Base-by-base conservation (phyloP, 2,797 vertebrate genomes). In the Numenius phaeopus region DNA sequence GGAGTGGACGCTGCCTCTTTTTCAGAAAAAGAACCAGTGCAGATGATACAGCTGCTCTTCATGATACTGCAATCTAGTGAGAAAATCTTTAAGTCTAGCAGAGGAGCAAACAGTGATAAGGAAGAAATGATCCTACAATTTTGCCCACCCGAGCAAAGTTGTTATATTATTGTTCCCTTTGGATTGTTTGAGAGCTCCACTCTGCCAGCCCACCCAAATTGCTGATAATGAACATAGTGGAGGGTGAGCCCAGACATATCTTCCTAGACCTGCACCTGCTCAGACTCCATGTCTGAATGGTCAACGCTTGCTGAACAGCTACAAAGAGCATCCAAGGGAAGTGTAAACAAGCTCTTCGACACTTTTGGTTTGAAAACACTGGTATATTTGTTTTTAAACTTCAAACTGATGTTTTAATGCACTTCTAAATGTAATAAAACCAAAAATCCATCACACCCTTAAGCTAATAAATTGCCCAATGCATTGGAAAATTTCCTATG, bases 111-210 rank as follows among this genome's bases (percentile, higher is more conserved):
- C 12, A 26, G 20, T 1, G 3, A 55, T 22, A 79, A 89, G n/a
- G 70, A 94, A 91, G 46, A 92, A 94, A 76, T 8, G 17, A 80
- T 75, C 24, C 30, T 84, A 49, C 84, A 94, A 88, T 91, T 90
- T 82, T 82, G 40, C 30, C 58, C 44, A 61, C 47, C 7, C 1
- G 16, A 37, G 30, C 21, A 30, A 94, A 94, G 23, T 34, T 37
- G 3, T 49, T 83, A 39, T 29, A 7, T 52, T 58, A 11, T 32
- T 78, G 34, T 24, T 86, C 40, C 81, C 79, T 88, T 94, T 52
- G 97, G 95, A 81, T 88, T 96, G 61, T 92, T 87, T 91, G 96
- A 96, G 65, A 98, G 95, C 61, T 98, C 89, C 61, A 66, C 65
- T 89, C 78, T 46, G 55, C 84, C 91, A 34, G 78, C 79, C 92